Conservation (phyloP, 2,113 vertebrate genomes). For the Neofelis nebulosa region DNA sequence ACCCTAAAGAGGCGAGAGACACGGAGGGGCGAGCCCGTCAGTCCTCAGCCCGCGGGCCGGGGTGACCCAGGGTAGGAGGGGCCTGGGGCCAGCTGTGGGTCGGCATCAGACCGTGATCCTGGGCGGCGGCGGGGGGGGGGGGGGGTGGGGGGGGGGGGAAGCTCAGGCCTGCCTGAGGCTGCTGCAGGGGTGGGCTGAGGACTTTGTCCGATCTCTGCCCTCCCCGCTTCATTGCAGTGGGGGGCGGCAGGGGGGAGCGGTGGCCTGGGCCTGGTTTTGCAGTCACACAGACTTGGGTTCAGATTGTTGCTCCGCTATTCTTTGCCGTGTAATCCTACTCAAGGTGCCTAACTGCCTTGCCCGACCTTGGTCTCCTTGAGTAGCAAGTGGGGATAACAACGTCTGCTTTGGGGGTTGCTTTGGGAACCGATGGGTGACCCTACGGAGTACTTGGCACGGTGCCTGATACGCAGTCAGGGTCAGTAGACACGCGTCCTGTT, state of each 20-base stretch:
- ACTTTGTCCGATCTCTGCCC: not conserved
- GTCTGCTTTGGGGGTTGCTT: no score
- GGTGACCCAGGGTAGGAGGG: not conserved
- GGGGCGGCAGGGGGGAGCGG: no score
- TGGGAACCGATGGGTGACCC: not conserved
- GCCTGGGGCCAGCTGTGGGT: no score
- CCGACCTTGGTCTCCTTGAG: not conserved
- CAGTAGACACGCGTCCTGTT: not conserved
- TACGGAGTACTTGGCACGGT: not conserved
- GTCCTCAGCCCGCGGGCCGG: not conserved
- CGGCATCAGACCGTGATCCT: not conserved
- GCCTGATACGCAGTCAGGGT: not conserved
- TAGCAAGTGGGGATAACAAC: not conserved
- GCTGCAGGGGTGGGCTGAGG: fast-evolving
- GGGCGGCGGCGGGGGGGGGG: not conserved
- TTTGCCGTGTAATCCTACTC: no score
- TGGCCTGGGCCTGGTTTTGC: not conserved
- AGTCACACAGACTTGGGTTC: not conserved
- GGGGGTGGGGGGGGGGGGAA: not conserved
- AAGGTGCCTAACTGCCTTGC: not conserved
- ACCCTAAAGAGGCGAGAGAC: not conserved
- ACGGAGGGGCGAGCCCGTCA: not conserved
- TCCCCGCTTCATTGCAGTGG: fast-evolving
- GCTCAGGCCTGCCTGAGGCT: not conserved
- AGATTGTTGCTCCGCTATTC: fast-evolving